Percentiles rank a stretch among this genome's conserved stretches.
Conservation (phyloP, 2,888 invertebrate genomes). For the Eueremaeus valkanovi region DNA sequence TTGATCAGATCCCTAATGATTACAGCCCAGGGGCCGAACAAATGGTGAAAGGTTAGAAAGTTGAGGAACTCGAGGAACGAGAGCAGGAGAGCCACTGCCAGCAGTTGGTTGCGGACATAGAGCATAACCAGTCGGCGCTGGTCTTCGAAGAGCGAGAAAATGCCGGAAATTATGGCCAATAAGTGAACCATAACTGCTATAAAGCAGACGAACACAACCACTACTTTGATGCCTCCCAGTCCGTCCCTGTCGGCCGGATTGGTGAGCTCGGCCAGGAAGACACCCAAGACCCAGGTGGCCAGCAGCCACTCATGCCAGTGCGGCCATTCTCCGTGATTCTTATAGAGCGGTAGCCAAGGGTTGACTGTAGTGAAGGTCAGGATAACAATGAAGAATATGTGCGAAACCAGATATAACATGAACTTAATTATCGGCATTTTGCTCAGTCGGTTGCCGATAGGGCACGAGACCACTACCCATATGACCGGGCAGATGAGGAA, state of each 20-base stretch:
- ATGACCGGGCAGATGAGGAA: conserved; percentile 92
- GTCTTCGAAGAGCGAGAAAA: conserved; percentile 50
- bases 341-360: conserved; percentile 53
- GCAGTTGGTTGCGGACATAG: conserved; percentile 93
- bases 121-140: conserved; percentile 70
- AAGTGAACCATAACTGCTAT: conserved; percentile 86
- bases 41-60: conserved; percentile 96
- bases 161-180: conserved; percentile 58
- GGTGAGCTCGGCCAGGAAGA: conserved; percentile 90
- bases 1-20: conserved; percentile 72
- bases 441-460: conserved; percentile 89
- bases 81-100: conserved; percentile 87
- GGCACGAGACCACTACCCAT: conserved; percentile 92
- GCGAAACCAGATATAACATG: conserved; percentile 98
- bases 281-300: conserved; percentile 88
- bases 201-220: conserved; percentile 67
- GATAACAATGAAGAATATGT: conserved; percentile 92
- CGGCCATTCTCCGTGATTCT: conserved; percentile 65
- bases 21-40: conserved; percentile 99
- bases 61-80: conserved; percentile 97
- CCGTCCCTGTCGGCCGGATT: conserved; percentile 97
- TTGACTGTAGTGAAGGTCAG: conserved; percentile 68
- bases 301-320: conserved; percentile 96
- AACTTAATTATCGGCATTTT: conserved; percentile 99
- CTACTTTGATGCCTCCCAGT: conserved; percentile 69